Evolutionary conservation across 2,113 vertebrate species (phyloP).

Genomic region (human (Homo sapiens)): DNA sequence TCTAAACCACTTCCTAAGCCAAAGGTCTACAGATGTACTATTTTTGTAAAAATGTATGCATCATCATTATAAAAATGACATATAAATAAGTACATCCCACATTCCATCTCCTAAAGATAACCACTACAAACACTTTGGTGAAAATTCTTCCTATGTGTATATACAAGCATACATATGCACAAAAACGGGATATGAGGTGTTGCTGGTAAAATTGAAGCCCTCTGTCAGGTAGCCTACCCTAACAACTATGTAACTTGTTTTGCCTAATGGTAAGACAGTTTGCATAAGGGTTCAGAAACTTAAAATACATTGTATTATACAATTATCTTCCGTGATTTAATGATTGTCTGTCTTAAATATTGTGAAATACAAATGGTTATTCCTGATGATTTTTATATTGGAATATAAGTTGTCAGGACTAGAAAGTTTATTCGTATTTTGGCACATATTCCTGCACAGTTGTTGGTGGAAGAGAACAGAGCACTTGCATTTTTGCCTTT

Average conservation of each 20-base stretch:
- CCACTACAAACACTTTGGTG: background rate
- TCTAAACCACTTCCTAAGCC: background rate
- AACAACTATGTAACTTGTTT: background rate
- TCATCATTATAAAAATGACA: background rate
- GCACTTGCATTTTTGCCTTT: background rate
- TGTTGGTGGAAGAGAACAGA: background rate
- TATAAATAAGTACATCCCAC: background rate
- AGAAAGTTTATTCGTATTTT: background rate
- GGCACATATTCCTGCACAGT: background rate
- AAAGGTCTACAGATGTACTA: background rate
- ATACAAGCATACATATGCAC: background rate
- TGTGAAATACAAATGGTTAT: constrained; percentile 3
- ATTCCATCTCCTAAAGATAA: background rate
- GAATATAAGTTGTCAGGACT: constrained; percentile 8
- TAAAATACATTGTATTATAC: background rate
- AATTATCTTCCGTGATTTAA: constrained; percentile 7
- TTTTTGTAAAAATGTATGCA: constrained; percentile 37
- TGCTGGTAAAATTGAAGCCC: background rate
- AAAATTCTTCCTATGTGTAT: constrained; percentile 14
- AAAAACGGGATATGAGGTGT: background rate
- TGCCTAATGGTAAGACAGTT: background rate
- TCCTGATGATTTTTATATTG: constrained; percentile 29
- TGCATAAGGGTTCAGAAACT: background rate
- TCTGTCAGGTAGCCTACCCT: background rate
- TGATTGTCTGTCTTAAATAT: constrained; percentile 25